Conservation (phyloP, 2,797 vertebrate species). For the Myiotriccus ornatus region DNA sequence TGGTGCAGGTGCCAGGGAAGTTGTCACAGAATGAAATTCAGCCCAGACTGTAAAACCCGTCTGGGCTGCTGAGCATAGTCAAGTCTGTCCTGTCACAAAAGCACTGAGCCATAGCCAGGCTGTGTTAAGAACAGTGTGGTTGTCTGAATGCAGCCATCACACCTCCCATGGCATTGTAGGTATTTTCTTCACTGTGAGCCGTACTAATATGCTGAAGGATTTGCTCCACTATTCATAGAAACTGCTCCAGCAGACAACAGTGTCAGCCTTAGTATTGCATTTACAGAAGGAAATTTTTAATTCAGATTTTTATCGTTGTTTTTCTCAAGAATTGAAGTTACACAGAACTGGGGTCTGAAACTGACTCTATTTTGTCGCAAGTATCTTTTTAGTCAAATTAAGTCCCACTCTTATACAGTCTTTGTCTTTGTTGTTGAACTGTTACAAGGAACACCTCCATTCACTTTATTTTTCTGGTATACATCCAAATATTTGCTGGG, state of each 20-base stretch:
- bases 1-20: background rate
- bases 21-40: background rate
- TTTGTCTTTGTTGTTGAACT: background rate
- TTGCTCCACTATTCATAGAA: background rate
- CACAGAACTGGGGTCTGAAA: background rate
- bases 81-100: background rate
- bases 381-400: constrained; percentile 29
- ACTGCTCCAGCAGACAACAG: background rate
- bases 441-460: background rate
- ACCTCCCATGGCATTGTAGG: background rate
- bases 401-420: background rate
- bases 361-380: background rate
- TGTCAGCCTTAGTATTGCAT: background rate
- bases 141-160: background rate
- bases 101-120: background rate
- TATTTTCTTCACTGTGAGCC: background rate
- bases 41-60: background rate
- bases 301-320: background rate
- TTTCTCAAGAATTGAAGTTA: background rate
- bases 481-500: constrained; percentile 50
- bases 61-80: background rate
- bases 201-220: background rate
- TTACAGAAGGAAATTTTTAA: background rate
- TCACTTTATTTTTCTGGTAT: constrained; percentile 12
- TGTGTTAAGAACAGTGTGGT: background rate